These are phyloP conservation scores for Acestrorhynchus altus DNA, from an alignment of 2,797 vertebrate genomes.

Conservation along the genomic window DNA sequence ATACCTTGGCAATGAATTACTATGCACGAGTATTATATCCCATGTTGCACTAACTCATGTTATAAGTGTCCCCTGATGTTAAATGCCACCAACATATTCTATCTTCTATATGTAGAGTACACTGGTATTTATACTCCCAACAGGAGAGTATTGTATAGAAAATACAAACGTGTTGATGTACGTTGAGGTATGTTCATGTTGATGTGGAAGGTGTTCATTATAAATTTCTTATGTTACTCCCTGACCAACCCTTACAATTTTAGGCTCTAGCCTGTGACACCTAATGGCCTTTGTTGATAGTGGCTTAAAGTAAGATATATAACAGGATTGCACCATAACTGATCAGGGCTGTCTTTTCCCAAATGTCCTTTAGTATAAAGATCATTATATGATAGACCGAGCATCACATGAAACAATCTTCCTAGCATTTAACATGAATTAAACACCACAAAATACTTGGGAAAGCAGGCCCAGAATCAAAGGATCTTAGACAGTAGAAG, in stretches of 20 bases:
- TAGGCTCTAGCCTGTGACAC: constrained; percentile 7
- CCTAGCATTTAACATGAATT: too few relatives aligned
- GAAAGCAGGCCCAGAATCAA: not conserved
- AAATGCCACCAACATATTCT: too few relatives aligned
- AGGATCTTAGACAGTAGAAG: not conserved
- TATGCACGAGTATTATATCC: not conserved
- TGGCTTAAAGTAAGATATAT: not conserved
- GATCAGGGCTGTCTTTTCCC: too few relatives aligned
- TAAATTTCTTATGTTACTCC: not conserved
- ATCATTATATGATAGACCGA: too few relatives aligned
- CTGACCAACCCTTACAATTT: not conserved
- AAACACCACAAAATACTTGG: too few relatives aligned
- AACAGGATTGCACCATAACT: constrained; percentile 7
- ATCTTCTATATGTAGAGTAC: not conserved
- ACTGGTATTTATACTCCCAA: not conserved
- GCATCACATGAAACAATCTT: too few relatives aligned
- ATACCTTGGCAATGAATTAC: not conserved
- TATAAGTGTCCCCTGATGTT: not conserved
- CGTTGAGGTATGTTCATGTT: not conserved
- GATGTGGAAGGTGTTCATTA: not conserved
- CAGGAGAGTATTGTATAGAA: not conserved
- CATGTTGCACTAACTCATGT: not conserved
- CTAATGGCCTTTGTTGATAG: not conserved
- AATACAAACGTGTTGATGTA: too few relatives aligned
- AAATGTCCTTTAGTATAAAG: too few relatives aligned